Evolutionary conservation across 1,140 invertebrate species (phyloP).

Genomic region (Hylyphantes graminicola): DNA sequence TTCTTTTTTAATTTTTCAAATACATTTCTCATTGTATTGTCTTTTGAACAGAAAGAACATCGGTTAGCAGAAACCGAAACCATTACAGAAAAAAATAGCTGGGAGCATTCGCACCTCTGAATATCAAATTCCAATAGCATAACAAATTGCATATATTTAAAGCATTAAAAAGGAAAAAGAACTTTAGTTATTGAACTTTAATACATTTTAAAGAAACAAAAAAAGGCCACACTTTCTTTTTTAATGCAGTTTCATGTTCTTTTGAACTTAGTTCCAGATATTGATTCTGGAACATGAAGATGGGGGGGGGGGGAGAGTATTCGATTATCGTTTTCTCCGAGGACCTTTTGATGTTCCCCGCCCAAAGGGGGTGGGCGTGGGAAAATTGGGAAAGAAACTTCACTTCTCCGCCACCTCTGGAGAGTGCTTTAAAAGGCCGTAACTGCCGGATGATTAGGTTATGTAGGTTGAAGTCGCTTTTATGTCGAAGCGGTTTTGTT

Average conservation of each 20-base stretch:
- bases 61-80: no score
- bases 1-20: no score
- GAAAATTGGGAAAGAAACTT: conserved; percentile 41
- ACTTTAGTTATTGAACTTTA: neutral
- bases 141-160: no score
- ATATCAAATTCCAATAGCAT: no score
- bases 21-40: no score
- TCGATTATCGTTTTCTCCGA: conserved; percentile 43
- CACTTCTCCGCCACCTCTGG: conserved; percentile 5
- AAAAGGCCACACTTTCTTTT: neutral
- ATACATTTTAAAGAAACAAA: conserved; percentile 31
- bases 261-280: no score
- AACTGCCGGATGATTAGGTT: conserved; percentile 37
- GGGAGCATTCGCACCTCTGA: no score
- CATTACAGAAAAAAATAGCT: no score
- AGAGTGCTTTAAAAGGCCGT: conserved; percentile 30
- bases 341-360: conserved; percentile 33
- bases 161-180: no score
- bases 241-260: conserved; percentile 38
- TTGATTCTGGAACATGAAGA: no score
- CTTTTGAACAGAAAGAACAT: no score
- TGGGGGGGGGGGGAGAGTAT: neutral
- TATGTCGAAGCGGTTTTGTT: neutral
- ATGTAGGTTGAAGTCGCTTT: conserved; percentile 27
- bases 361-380: conserved; percentile 23